Base-by-base conservation (phyloP, 2,888 invertebrate species). In the Eueremaeus valkanovi region DNA sequence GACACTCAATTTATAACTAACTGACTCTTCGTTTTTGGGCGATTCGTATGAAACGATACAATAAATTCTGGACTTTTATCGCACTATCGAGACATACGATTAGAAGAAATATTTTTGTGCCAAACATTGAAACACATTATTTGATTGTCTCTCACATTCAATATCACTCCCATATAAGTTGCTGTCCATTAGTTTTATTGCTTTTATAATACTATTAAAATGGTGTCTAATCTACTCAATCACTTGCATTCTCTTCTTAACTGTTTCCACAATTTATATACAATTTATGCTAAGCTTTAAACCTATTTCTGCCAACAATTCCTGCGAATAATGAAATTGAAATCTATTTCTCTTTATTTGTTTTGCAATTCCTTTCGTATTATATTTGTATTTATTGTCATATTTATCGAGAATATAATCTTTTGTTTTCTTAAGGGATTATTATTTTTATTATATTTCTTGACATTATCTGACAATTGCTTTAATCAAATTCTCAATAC, bases 41-140 rank as follows among this genome's bases (percentile, higher is more conserved):
- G 55, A 55, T 55, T 55, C 55, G 24, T 55, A 55, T 27, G 55
- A 55, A 55, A 55, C 55, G 55, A 55, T 55, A 55, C 55, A 55
- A 55, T 55, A 55, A 55, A 55, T 55, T 36, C 36, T 55, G 55
- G n/a, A n/a, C 27, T 55, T 55, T 55, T 55, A 55, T 55, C 55
- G 55, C 55, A 2, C 11, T 55, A 24, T 27, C 1, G 24, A 55
- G n/a, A n/a, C n/a, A n/a, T 27, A 2, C 55, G 6, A 55, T 55
- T 55, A 24, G n/a, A 55, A 55, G n/a, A n/a, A n/a, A n/a, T n/a
- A 55, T 55, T 24, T 55, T 55, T 55, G 21, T 1, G 55, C 24
- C 55, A 55, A 55, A 55, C 55, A 55, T 55, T 55, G 18, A 24
- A 24, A 55, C 55, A 55, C 24, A 55, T 55, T 55, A 55, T 55